Evolutionary conservation across 30 jellyfish, hydroid and myxozoan species (phyloP).

Genomic region (Aurelia sp.): DNA sequence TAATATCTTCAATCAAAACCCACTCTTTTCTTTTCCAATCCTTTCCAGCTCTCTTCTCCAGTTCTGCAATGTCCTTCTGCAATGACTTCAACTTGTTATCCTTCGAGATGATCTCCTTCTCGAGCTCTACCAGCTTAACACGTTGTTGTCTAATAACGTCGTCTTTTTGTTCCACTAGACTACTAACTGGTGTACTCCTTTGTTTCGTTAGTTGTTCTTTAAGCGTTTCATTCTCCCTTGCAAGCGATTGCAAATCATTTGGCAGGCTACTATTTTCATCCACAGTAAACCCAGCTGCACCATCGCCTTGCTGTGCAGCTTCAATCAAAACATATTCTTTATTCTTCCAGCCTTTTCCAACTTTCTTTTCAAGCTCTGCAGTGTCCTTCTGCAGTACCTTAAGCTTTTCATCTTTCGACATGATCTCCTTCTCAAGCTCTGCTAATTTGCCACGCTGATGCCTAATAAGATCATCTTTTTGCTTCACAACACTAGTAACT

Average conservation of each 20-base stretch:
- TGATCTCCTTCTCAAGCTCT: slow-evolving; percentile 21
- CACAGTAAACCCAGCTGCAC: background rate
- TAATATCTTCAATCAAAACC: slow-evolving; percentile 9
- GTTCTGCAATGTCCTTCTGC: slow-evolving; percentile 27
- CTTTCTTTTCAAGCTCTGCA: slow-evolving; percentile 9
- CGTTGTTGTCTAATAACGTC: slow-evolving; percentile 15
- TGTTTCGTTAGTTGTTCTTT: slow-evolving; percentile 29
- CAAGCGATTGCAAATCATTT: slow-evolving; percentile 1
- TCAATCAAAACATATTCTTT: slow-evolving; percentile 31
- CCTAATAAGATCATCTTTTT: slow-evolving; percentile 4
- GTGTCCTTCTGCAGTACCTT: slow-evolving; percentile 13
- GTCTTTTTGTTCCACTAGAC: slow-evolving; percentile 21
- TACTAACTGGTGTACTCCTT: slow-evolving; percentile 28
- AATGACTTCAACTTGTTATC: background rate
- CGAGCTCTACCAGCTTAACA: slow-evolving; percentile 16
- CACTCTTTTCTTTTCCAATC: slow-evolving; percentile 37
- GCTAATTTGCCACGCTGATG: slow-evolving; percentile 17
- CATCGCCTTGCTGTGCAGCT: slow-evolving; percentile 14
- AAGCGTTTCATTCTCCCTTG: slow-evolving; percentile 21
- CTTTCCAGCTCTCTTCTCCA: slow-evolving; percentile 5
- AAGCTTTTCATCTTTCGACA: slow-evolving; percentile 2
- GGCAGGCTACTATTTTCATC: slow-evolving; percentile 15
- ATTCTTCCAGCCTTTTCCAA: slow-evolving; percentile 24
- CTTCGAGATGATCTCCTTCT: slow-evolving; percentile 1
- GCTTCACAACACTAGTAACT: slow-evolving; percentile 20